phyloP scores from a whole-genome alignment of 2,888 invertebrate species.

The Cryptus armator region DNA sequence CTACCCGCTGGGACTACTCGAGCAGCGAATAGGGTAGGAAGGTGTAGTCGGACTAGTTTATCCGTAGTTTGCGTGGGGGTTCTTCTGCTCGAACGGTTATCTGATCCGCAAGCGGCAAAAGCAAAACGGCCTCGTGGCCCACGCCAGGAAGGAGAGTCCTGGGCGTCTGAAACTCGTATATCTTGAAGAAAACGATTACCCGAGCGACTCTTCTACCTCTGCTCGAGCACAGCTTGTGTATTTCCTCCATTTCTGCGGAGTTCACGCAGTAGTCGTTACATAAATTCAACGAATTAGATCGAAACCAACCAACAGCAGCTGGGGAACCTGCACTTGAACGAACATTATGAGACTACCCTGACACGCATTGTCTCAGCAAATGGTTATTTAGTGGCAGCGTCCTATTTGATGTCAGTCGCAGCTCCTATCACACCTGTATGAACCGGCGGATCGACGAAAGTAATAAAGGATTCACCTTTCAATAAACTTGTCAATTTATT shows the following conservation, averaged over 20 bases:
- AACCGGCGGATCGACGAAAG: not conserved
- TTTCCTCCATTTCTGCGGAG: not conserved
- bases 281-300: conserved; percentile 44
- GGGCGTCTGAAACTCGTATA: conserved; percentile 39
- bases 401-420: not conserved
- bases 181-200: conserved; percentile 39
- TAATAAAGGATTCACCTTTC: not conserved
- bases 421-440: not conserved
- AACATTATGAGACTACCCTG: conserved; percentile 3
- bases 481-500: not conserved
- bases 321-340: not conserved
- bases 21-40: not conserved
- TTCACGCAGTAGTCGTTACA: conserved; percentile 24
- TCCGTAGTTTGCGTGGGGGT: conserved; percentile 1
- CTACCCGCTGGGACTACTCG: not conserved
- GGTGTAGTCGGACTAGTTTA: conserved; percentile 7
- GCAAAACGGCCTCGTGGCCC: not conserved
- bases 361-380: conserved; percentile 13
- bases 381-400: not conserved
- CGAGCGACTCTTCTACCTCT: conserved; percentile 6
- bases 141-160: not conserved
- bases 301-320: conserved; percentile 10
- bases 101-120: conserved; percentile 19
- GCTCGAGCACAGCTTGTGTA: not conserved
- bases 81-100: conserved; percentile 30